Evolutionary conservation across 1,140 invertebrate genomes (phyloP).

Genomic region (Eueides isabella): DNA sequence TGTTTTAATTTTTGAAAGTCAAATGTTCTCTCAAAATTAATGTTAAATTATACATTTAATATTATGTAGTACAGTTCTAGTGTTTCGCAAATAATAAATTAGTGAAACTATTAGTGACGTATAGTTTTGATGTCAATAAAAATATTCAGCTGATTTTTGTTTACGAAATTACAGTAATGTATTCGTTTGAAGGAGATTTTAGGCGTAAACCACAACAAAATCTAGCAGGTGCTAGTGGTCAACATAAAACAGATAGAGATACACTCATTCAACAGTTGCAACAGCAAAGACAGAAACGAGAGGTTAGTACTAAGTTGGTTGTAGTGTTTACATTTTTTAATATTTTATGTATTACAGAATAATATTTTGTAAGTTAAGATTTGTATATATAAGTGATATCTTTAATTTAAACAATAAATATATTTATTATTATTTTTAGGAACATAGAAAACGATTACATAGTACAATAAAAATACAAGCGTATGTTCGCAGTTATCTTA

Average conservation of each 20-base stretch:
- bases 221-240: slow-evolving; percentile 91
- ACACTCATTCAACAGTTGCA: slow-evolving; percentile 91
- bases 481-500: slow-evolving; percentile 89
- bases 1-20: not conserved
- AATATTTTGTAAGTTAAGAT: not conserved
- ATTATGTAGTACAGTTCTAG: not conserved
- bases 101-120: slow-evolving; percentile 2
- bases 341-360: not conserved
- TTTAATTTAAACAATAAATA: slow-evolving; percentile 6
- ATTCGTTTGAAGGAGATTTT: slow-evolving; percentile 96
- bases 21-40: slow-evolving; percentile 1
- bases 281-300: slow-evolving; percentile 92
- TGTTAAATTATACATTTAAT: not conserved
- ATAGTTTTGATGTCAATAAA: slow-evolving; percentile 10
- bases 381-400: not conserved
- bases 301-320: slow-evolving; percentile 80
- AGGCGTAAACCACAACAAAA: slow-evolving; percentile 94
- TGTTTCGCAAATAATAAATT: not conserved
- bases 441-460: slow-evolving; percentile 86
- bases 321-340: not conserved
- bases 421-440: slow-evolving; percentile 68
- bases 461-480: slow-evolving; percentile 91
- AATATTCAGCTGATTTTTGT: slow-evolving; percentile 39
- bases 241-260: slow-evolving; percentile 88
- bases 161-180: slow-evolving; percentile 78